phyloP scores from a whole-genome alignment of 2,888 invertebrate species.

The Sepiola atlantica region DNA sequence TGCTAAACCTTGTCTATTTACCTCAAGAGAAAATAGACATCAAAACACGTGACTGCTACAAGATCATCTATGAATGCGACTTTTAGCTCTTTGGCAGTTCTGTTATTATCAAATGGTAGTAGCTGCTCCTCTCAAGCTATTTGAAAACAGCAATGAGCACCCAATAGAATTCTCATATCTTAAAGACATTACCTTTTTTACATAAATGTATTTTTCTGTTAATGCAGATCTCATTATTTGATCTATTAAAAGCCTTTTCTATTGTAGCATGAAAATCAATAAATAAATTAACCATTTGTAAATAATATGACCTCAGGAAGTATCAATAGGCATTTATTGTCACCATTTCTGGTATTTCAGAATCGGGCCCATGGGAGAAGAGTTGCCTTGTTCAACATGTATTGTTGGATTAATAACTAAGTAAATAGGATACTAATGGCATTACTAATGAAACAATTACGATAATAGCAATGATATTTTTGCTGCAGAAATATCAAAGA shows the following conservation, averaged over 20 bases:
- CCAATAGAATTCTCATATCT: background rate
- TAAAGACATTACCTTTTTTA: background rate
- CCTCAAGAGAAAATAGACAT: no score
- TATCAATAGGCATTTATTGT: background rate
- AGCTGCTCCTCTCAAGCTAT: background rate
- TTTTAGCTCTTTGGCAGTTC: no score
- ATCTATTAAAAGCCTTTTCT: background rate
- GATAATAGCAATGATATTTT: background rate
- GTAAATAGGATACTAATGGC: background rate
- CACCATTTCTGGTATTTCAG: background rate
- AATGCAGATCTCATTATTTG: background rate
- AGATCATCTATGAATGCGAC: no score
- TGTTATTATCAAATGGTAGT: no score
- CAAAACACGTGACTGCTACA: no score
- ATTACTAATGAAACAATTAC: background rate
- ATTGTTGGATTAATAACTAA: background rate
- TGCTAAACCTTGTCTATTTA: no score
- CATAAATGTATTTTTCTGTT: no score
- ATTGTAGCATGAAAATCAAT: background rate
- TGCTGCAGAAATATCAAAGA: background rate
- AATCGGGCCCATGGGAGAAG: background rate
- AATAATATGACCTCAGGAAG: background rate
- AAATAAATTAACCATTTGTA: background rate
- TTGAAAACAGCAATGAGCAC: background rate
- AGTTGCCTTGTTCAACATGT: background rate